phyloP scores from a whole-genome alignment of 2,888 invertebrate species.

The Listrodromus nycthemerus region DNA sequence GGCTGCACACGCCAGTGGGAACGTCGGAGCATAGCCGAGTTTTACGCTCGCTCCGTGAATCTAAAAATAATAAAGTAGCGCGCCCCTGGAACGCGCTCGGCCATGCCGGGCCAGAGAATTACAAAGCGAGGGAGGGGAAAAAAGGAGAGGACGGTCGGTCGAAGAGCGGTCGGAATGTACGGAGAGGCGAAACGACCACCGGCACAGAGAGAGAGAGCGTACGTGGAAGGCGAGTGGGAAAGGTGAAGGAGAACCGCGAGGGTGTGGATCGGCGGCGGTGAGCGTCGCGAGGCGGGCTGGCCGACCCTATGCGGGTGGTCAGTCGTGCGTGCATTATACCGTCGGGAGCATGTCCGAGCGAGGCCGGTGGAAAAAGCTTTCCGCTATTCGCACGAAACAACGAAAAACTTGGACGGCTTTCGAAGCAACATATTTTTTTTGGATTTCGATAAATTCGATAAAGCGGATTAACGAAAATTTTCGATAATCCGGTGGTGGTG shows the following conservation, averaged over 20 bases:
- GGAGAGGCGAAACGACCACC: no score
- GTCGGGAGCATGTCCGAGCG: slow-evolving; percentile 70
- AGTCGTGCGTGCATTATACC: slow-evolving; percentile 74
- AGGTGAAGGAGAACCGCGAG: slow-evolving; percentile 66
- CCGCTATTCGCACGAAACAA: not conserved
- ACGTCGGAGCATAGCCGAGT: not conserved
- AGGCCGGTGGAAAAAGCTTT: slow-evolving; percentile 43
- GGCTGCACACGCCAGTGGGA: not conserved
- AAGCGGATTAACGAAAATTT: no score
- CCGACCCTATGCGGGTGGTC: slow-evolving; percentile 73
- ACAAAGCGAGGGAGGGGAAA: not conserved
- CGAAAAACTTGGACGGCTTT: not conserved
- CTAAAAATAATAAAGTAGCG: slow-evolving; percentile 12
- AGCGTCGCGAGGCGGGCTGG: slow-evolving; percentile 76
- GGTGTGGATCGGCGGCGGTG: slow-evolving; percentile 74
- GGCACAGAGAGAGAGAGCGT: slow-evolving; percentile 27
- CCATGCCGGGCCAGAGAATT: not conserved
- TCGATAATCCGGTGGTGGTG: no score
- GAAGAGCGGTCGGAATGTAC: no score
- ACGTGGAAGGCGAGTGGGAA: slow-evolving; percentile 41
- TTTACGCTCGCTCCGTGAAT: slow-evolving; percentile 24
- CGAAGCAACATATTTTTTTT: not conserved
- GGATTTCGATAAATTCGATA: no score
- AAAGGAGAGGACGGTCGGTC: no score
- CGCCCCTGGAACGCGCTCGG: slow-evolving; percentile 34